Evolutionary conservation across 2,797 vertebrate species (phyloP).

Genomic region (Vireo griseus): DNA sequence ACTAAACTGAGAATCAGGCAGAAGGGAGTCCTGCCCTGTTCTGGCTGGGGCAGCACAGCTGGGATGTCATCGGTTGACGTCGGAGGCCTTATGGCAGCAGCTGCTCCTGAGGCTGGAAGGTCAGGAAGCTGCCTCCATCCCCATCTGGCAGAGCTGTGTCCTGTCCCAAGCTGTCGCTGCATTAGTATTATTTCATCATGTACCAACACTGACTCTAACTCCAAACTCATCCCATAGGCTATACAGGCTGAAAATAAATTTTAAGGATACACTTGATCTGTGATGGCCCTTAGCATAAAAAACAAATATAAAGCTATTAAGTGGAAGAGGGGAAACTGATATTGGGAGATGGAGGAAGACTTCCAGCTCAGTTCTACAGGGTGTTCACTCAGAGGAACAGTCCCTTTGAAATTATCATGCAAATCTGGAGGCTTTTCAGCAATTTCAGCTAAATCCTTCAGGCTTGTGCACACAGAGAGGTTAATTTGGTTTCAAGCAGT

Average conservation of each 20-base stretch:
- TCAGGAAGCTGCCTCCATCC: neutral
- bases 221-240: neutral
- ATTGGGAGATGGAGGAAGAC: neutral
- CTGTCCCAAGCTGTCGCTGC: neutral
- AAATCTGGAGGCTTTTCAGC: constrained; percentile 22
- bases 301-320: neutral
- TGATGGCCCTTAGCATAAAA: neutral
- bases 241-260: neutral
- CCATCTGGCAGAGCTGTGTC: neutral
- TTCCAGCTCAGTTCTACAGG: neutral
- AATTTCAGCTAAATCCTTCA: constrained; percentile 29
- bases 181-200: neutral
- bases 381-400: neutral
- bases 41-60: neutral
- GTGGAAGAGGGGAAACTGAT: neutral
- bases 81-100: neutral
- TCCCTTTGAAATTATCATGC: constrained; percentile 3
- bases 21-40: neutral
- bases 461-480: neutral
- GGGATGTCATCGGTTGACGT: neutral
- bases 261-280: neutral
- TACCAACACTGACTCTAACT: neutral
- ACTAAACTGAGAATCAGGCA: neutral
- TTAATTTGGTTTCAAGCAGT: constrained; percentile 36
- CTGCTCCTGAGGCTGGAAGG: neutral